These are phyloP conservation scores for Pocota personata DNA, from an alignment of 2,888 invertebrate species.

Conservation along the genomic window DNA sequence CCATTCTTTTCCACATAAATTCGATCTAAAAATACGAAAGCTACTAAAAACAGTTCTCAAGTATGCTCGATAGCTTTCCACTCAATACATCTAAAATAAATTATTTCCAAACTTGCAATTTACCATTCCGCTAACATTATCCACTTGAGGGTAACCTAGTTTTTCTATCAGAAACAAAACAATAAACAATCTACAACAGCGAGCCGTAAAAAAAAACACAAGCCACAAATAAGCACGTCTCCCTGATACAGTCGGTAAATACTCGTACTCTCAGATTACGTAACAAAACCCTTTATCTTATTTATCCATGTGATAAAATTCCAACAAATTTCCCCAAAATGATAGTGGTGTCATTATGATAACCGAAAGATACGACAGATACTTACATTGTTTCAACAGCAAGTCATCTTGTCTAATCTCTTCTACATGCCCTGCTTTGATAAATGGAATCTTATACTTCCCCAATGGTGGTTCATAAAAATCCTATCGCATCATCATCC, in stretches of 20 bases:
- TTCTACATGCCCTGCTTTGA: constrained; percentile 8
- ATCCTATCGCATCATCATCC: constrained; percentile 16
- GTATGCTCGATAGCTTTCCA: constrained; percentile 60
- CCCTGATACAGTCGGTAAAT: neutral
- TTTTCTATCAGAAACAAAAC: constrained; percentile 7
- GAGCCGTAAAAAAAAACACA: constrained; percentile 7
- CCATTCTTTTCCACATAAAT: neutral
- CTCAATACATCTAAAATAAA: constrained; percentile 59
- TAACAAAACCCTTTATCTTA: constrained; percentile 21
- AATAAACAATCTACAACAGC: neutral
- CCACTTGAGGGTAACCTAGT: constrained; percentile 58
- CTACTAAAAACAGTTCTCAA: constrained; percentile 33
- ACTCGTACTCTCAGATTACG: neutral
- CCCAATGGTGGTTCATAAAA: neutral
- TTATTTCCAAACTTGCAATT: constrained; percentile 55
- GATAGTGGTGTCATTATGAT: constrained; percentile 14
- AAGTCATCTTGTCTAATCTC: constrained; percentile 10
- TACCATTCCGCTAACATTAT: constrained; percentile 48
- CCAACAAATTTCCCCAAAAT: neutral
- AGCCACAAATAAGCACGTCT: neutral
- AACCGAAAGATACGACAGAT: neutral
- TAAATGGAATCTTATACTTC: constrained; percentile 12
- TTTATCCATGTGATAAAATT: neutral
- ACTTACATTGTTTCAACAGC: neutral
- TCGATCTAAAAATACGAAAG: neutral